These are phyloP conservation scores for Chrysomallon squamiferum DNA, from an alignment of 1,140 invertebrate species.

Conservation along the genomic window DNA sequence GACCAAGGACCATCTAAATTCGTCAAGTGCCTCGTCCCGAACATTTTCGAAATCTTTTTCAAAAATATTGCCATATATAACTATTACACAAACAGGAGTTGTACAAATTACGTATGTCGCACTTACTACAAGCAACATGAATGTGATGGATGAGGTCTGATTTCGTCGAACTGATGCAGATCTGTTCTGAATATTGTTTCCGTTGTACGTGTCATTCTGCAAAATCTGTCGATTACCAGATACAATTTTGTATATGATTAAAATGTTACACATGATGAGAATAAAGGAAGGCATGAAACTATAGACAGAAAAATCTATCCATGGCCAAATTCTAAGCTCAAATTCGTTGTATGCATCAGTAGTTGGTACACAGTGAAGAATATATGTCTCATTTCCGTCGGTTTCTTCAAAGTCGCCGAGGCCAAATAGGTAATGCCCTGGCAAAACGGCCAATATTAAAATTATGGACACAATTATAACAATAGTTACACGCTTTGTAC, in stretches of 20 bases:
- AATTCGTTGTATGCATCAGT: not conserved
- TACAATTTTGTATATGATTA: conserved; percentile 30
- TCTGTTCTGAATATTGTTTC: too few species aligned
- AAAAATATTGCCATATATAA: conserved; percentile 33
- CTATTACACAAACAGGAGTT: conserved; percentile 31
- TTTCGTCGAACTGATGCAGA: not conserved
- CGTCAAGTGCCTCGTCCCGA: too few species aligned
- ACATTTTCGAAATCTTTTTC: too few species aligned
- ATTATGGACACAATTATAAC: conserved; percentile 15
- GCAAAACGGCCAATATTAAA: conserved; percentile 15
- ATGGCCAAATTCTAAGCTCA: conserved; percentile 34
- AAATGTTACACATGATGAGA: conserved; percentile 40
- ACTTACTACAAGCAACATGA: conserved; percentile 40
- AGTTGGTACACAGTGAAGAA: not conserved
- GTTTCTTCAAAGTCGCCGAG: conserved; percentile 7
- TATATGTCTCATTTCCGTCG: not conserved
- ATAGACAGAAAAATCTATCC: conserved; percentile 49
- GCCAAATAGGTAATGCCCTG: conserved; percentile 39
- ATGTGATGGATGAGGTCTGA: conserved; percentile 27
- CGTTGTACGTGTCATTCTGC: conserved; percentile 1
- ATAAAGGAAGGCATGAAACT: conserved; percentile 44
- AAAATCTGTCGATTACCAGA: conserved; percentile 2
- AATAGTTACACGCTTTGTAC: conserved; percentile 19
- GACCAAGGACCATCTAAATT: not conserved
- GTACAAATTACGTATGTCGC: conserved; percentile 37